These are phyloP conservation scores for Acromyrmex echinatior DNA, from an alignment of 1,140 invertebrate species.

Conservation along the genomic window DNA sequence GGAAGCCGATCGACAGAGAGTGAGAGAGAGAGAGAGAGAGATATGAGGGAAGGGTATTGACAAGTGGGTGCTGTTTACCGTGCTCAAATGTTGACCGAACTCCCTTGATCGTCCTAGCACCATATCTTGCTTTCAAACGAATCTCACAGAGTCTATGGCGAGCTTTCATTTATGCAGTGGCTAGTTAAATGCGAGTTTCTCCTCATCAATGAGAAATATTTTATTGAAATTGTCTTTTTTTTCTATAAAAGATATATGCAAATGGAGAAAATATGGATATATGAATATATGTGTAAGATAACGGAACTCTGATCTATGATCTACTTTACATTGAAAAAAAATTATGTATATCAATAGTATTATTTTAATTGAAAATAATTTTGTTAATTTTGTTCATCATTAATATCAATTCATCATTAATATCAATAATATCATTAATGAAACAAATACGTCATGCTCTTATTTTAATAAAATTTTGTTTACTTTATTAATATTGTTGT, in stretches of 20 bases:
- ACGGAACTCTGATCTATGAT: too few relatives aligned
- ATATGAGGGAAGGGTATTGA: slow-evolving; percentile 39
- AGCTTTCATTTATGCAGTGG: slow-evolving; percentile 29
- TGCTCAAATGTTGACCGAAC: slow-evolving; percentile 82
- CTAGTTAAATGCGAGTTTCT: slow-evolving; percentile 24
- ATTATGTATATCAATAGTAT: too few relatives aligned
- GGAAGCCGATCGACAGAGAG: slow-evolving; percentile 60
- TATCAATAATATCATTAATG: too few relatives aligned
- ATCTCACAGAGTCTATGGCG: slow-evolving; percentile 68
- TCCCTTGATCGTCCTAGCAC: slow-evolving; percentile 73
- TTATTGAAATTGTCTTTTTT: not conserved
- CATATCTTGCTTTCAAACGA: slow-evolving; percentile 78
- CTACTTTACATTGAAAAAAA: too few relatives aligned
- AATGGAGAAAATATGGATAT: not conserved
- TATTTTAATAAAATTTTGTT: too few relatives aligned
- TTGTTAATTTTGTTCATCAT: too few relatives aligned
- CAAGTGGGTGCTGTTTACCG: slow-evolving; percentile 77
- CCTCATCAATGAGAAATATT: slow-evolving; percentile 4
- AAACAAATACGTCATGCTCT: too few relatives aligned
- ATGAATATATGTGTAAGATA: too few relatives aligned
- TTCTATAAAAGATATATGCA: too few relatives aligned
- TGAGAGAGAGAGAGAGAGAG: slow-evolving; percentile 18
- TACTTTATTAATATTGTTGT: too few relatives aligned
- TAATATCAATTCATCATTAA: too few relatives aligned
- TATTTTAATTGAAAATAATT: too few relatives aligned